A percentile compares a stretch with the other conserved stretches of the same genome.
phyloP scores from a whole-genome alignment of 2,797 vertebrate genomes.

The Chaenodraco wilsoni region DNA sequence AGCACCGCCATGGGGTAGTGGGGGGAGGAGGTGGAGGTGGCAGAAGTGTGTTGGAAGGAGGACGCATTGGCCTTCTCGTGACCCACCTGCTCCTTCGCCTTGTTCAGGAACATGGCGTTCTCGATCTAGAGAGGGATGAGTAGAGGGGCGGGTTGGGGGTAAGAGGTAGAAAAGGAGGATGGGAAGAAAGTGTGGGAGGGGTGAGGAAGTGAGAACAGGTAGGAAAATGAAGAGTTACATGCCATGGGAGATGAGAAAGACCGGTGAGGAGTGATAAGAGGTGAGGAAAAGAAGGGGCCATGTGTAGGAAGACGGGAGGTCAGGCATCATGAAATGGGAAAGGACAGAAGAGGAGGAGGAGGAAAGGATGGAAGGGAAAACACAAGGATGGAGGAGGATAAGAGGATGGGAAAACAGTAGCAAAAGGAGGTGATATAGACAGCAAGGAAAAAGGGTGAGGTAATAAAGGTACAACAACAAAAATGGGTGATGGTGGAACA shows the following conservation, averaged over 20 bases:
- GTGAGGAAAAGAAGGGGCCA: background rate
- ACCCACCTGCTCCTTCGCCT: conserved; percentile 94
- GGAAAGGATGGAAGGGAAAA: background rate
- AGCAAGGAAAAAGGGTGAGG: background rate
- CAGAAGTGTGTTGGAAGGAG: conserved; percentile 74
- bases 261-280: background rate
- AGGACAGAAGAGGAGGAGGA: background rate
- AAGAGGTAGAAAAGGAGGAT: conserved; percentile 28
- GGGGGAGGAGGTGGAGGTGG: conserved; percentile 82
- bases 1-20: conserved; percentile 91
- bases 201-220: background rate
- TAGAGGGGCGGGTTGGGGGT: conserved; percentile 27
- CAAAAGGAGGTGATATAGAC: background rate
- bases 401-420: conserved; percentile 4
- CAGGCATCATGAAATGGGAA: background rate
- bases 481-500: background rate
- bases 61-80: conserved; percentile 86
- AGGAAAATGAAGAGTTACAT: conserved; percentile 13
- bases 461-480: background rate
- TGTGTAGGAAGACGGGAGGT: background rate
- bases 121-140: conserved; percentile 85
- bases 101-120: conserved; percentile 97
- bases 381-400: background rate
- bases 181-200: conserved; percentile 22
- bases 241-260: background rate